Evolutionary conservation across 2,888 invertebrate species (phyloP), one percentile per base, ranked within the genome.

Genomic region (Argyresthia albistria): DNA sequence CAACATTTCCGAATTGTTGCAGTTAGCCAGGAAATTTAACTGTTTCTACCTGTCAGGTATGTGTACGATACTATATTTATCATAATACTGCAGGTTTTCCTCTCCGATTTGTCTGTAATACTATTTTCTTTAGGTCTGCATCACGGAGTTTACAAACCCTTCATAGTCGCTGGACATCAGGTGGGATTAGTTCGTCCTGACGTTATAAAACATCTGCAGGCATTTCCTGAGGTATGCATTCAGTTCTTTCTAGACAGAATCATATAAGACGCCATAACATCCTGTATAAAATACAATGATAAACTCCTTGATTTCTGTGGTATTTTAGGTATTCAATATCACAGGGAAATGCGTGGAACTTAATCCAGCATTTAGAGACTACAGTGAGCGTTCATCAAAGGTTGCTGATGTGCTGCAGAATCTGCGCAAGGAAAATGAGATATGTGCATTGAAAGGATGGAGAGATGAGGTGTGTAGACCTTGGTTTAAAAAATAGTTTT

Each of bases 371-470:
- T 95, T 96, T 73, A 89, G 95, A 67, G 95, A 95, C 67, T 96
- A 96, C 71, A 91, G 93, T 60, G 94, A 95, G 67, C 90, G 96
- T 63, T 94, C 94, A 56, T 89, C 89, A 53, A 91, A 91, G 69
- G 89, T 97, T 48, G 95, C 95, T 59, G 90, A 91, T 73, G 93
- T 97, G 55, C 88, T 98, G 64, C 90, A 91, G 63, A 91, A 93
- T 70, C 88, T 97, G 69, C 89, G 93, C 56, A 90, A 90, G 57
- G 91, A 95, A 63, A 92, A 93, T 67, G 90, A 91, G 61, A 94
- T 97, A 71, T 89, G 93, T 59, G 93, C 97, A 46, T 83, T 97
- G 8, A 92, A 93, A 70, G 97, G 97, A 14, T 98, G 97, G 97
- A 90, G 97, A 71, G 94, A 97, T 88, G 97, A 98, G 91, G 95